Evolutionary conservation across 2,797 vertebrate species (phyloP), one percentile per base, ranked within the genome.

Genomic region (Argya squamiceps): DNA sequence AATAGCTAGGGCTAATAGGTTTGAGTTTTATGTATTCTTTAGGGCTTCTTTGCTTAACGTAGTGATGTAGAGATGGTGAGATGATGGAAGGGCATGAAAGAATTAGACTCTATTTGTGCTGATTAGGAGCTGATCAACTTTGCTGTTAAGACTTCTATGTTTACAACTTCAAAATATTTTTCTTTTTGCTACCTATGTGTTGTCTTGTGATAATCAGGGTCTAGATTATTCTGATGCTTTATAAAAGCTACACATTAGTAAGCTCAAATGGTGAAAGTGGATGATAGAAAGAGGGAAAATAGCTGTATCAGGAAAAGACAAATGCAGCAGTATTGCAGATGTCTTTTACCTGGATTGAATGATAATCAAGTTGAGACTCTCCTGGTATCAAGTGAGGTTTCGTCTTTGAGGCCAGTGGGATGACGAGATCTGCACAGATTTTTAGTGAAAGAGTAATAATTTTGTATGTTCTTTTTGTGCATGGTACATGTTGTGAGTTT

Each of bases 321-420:
- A 93, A 94, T 96, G 93, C 95, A 96, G 93, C 70, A 95, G 74
- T 96, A 84, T 88, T 97, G 94, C 93, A 93, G 95, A 86, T 96
- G 60, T 93, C 91, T 93, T 93, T 94, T 94, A 94, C 91, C 91
- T 96, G 95, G 49, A 39, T 20, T 86, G 92, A 92, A 95, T 94
- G 56, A 76, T 86, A 96, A 96, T 95, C 67, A 81, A 79, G 52
- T 82, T 81, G n/a, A 59, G 34, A 34, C 47, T 68, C 6, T 84
- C 30, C 30, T 82, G 52, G 58, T 90, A 70, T 50, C 67, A 64
- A 36, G n/a, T 34, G 29, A 63, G 27, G 16, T 39, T 84, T 91
- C 41, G 14, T 62, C 18, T 44, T 74, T 92, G 58, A 93, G 64
- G 39, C 20, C 36, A 44, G 8, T 36, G 39, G 30, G 63, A 59